Base-by-base conservation (phyloP, 2,797 vertebrate genomes). In the Microcaecilia unicolor region DNA sequence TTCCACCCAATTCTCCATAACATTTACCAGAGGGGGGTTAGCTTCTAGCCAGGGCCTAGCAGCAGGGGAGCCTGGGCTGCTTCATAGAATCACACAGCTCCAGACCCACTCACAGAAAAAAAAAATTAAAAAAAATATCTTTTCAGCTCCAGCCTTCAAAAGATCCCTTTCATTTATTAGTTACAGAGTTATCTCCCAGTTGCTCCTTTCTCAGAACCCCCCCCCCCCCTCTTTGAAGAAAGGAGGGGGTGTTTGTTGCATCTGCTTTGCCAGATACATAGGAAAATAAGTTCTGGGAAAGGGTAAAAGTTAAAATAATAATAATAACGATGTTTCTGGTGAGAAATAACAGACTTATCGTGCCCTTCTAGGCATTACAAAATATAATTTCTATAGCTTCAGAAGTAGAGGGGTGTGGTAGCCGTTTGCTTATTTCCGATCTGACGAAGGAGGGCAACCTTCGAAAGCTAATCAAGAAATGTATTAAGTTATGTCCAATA, bases 1-100 rank as follows among this genome's bases (percentile, higher is more conserved):
- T 95, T 92, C 93, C 87, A 89, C 85, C 84, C 87, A 75, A 89
- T 93, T 94, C 92, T 95, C 92, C 88, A 88, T 90, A 91, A 93
- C 93, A 90, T 90, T 91, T 92, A 88, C 86, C 87, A 82, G 92
- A 91, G 92, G 93, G 91, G 88, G 91, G 81, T 69, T 81, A 75
- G 79, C 83, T 86, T 83, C 82, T 77, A 87, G 88, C 87, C 88
- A 78, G 81, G 86, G 84, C 81, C 70, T 69, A 94, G 74, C 94
- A 94, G 93, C 90, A 75, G 95, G 93, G 89, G 89, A 85, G 85
- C 84, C 43, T 53, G 58, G n/a, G 76, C 64, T 51, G 67, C 79
- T 84, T 81, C 87, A 88, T 82, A 83, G 75, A 92, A 86, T 87
- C 87, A 73, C 87, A 89, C 87, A 84, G 88, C 83, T 85, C 86